These are phyloP conservation scores for Pomatorhinus ruficollis DNA, from an alignment of 2,113 vertebrate genomes.

Conservation along the genomic window DNA sequence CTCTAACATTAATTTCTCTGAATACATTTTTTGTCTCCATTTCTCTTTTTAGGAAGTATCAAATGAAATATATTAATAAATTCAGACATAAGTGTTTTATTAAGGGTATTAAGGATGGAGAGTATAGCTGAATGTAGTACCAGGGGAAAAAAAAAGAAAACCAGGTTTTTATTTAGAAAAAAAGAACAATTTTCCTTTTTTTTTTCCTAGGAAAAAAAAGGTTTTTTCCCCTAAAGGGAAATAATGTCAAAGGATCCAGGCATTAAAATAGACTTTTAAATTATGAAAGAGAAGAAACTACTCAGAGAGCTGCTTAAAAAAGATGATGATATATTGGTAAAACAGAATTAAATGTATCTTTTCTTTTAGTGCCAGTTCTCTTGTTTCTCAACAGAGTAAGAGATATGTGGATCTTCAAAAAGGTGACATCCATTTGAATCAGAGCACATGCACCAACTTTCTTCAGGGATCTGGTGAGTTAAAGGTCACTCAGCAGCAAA, in stretches of 20 bases:
- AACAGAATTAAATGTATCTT: not conserved
- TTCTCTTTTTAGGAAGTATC: not conserved
- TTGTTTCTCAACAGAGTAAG: not conserved
- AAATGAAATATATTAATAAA: slow-evolving; percentile 12
- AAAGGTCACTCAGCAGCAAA: not conserved
- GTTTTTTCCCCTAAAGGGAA: not conserved
- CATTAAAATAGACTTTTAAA: slow-evolving; percentile 7
- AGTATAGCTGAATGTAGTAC: not conserved
- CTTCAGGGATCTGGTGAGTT: not conserved
- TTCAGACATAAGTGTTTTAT: not conserved
- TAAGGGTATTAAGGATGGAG: not conserved
- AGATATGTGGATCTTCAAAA: not conserved
- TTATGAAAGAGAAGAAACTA: slow-evolving; percentile 4
- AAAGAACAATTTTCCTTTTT: not conserved
- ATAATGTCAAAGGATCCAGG: not conserved
- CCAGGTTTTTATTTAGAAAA: not conserved
- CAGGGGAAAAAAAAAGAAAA: not conserved
- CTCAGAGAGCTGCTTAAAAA: not conserved
- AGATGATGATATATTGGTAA: not conserved
- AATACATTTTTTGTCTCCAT: not conserved
- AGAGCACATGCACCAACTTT: not conserved
- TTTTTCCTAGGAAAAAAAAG: not conserved
- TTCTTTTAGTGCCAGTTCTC: not conserved
- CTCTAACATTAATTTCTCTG: not conserved
- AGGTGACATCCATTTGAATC: not conserved